These are phyloP conservation scores for Pseudochirops corinnae DNA, from an alignment of 2,797 vertebrate genomes.

Conservation along the genomic window DNA sequence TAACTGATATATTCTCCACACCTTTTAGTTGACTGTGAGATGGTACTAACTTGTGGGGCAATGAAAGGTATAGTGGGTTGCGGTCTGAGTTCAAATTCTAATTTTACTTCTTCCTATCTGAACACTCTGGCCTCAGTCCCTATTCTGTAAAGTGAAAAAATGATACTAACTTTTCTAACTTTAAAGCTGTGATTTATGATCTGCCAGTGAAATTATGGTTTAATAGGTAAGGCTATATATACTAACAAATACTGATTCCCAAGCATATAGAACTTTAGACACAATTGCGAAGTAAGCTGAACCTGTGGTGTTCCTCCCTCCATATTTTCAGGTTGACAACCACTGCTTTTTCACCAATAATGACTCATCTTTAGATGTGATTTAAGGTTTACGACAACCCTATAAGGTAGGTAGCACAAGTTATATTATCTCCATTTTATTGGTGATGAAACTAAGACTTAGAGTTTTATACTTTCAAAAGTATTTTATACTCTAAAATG, in stretches of 20 bases:
- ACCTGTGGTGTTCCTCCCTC: background rate
- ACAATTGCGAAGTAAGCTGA: slow-evolving; percentile 20
- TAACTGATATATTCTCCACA: background rate
- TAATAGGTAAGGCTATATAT: background rate
- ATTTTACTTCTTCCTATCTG: background rate
- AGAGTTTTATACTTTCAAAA: no score
- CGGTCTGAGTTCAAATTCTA: background rate
- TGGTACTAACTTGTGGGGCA: background rate
- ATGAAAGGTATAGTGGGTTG: background rate
- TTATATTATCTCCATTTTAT: background rate
- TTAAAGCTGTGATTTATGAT: background rate
- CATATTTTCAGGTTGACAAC: slow-evolving; percentile 19
- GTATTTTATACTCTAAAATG: background rate
- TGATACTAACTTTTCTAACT: background rate
- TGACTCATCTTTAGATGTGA: background rate
- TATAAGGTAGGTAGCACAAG: background rate
- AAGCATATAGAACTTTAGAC: slow-evolving; percentile 14
- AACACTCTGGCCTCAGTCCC: background rate
- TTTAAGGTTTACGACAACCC: background rate
- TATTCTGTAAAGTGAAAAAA: background rate
- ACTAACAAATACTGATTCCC: background rate
- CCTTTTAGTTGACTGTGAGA: background rate
- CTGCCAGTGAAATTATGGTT: slow-evolving; percentile 48
- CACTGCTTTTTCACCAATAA: background rate
- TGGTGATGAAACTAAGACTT: background rate